Conservation (phyloP, 2,113 vertebrate species). For the Vidua macroura region DNA sequence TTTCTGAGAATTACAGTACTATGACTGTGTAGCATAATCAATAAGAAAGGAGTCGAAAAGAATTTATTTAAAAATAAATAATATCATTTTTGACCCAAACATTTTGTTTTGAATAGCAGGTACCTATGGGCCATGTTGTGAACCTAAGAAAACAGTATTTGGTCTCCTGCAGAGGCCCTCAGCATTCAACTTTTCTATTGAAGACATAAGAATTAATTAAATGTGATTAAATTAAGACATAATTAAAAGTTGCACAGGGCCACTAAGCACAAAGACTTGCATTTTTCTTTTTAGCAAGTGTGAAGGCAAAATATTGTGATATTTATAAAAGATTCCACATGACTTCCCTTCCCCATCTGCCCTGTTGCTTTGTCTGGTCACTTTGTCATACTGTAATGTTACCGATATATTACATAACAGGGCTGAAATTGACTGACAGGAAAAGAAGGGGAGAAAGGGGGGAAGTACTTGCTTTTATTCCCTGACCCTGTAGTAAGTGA, state of each 20-base stretch:
- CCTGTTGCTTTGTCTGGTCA: background rate
- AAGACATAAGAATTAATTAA: background rate
- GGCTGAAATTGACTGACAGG: background rate
- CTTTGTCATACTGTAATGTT: background rate
- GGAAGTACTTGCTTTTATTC: background rate
- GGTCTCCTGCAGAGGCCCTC: background rate
- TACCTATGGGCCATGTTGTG: background rate
- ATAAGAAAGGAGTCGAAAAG: background rate
- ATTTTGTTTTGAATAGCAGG: background rate
- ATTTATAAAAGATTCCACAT: background rate
- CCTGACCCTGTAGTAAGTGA: background rate
- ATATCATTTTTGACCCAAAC: background rate
- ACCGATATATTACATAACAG: background rate
- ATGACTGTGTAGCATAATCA: background rate
- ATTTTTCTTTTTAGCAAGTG: background rate
- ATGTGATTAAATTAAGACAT: background rate
- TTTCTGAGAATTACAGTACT: background rate
- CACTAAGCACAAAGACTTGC: background rate
- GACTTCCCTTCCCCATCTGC: background rate
- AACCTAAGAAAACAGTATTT: background rate
- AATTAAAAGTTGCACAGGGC: background rate
- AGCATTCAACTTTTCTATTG: background rate
- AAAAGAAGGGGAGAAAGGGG: background rate
- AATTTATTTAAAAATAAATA: background rate
- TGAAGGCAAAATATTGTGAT: background rate